Base-by-base conservation (phyloP, 2,797 vertebrate genomes). In the Mormyrus hasselquistii region DNA sequence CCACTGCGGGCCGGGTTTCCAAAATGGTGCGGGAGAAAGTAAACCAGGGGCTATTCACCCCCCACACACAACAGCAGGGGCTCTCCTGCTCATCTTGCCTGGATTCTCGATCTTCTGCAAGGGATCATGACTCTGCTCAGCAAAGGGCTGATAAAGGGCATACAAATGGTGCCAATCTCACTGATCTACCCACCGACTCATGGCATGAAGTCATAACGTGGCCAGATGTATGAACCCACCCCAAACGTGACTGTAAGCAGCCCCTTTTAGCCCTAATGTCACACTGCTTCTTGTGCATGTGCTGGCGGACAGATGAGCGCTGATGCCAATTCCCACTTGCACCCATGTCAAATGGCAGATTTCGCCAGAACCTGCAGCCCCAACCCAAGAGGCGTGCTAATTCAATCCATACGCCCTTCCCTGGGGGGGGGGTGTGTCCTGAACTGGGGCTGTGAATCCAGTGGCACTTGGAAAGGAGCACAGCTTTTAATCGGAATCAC, bases 1-100 rank as follows among this genome's bases (percentile, higher is more conserved):
- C 29, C 83, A 50, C 47, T 22, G 22, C 44, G 44, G 87, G 73
- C 44, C 25, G 52, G 29, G 29, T 34, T 34, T 34, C 22, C 50
- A 82, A 87, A 82, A 90, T 62, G 88, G 88, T 25, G 50, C 53
- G n/a, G 7, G 49, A 44, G 19, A 38, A 79, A 86, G 85, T 53
- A 89, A 57, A 44, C 38, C 88, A 41, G 52, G 41, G 10, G 76
- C 19, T 47, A 8, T 9, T 62, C 57, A 22, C 22, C 59, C 59
- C 59, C 2, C 59, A 34, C 3, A 29, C 10, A 69, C 62, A 29
- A 29, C 10, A 34, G 9, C 62, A 12, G 69, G 14, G 34, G 69
- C 14, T 41, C 69, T 38, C 65, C 29, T 14, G 65, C 29, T 38
- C 65, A 73, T 38, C 34, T 14, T 16, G 65, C 29, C 65, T 73